A percentile compares a stretch with the other conserved stretches of the same genome.
phyloP scores from a whole-genome alignment of 1,140 invertebrate species.

The Bombus turneri region DNA sequence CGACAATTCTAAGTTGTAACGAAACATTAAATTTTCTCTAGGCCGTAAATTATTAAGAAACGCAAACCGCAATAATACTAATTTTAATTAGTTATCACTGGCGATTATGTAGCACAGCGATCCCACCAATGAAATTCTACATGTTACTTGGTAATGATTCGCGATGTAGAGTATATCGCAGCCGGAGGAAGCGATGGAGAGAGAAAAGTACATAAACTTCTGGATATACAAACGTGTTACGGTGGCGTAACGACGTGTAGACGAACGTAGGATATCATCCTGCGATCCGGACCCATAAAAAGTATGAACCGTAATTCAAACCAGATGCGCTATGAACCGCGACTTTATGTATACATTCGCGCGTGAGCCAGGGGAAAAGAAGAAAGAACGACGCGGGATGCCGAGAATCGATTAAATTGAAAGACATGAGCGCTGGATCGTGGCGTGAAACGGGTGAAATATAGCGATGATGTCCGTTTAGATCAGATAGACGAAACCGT shows the following conservation, averaged over 20 bases:
- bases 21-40: no score
- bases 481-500: background rate
- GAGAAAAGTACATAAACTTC: constrained; percentile 20
- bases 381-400: constrained; percentile 12
- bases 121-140: background rate
- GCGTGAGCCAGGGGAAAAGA: constrained; percentile 37
- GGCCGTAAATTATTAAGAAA: background rate
- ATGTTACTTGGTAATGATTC: background rate
- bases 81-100: background rate
- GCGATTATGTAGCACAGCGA: background rate
- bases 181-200: background rate
- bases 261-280: constrained; percentile 38
- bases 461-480: background rate
- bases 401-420: constrained; percentile 27
- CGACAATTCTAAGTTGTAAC: background rate
- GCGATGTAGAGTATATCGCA: background rate
- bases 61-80: accelerated
- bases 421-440: background rate
- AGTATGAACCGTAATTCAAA: constrained; percentile 65
- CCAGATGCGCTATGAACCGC: constrained; percentile 69
- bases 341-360: constrained; percentile 60
- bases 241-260: constrained; percentile 26
- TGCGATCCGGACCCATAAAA: constrained; percentile 51
- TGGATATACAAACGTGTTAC: constrained; percentile 20
- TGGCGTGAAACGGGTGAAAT: background rate